Evolutionary conservation across 2,888 invertebrate genomes (phyloP).

Genomic region (Notodonta ziczac): DNA sequence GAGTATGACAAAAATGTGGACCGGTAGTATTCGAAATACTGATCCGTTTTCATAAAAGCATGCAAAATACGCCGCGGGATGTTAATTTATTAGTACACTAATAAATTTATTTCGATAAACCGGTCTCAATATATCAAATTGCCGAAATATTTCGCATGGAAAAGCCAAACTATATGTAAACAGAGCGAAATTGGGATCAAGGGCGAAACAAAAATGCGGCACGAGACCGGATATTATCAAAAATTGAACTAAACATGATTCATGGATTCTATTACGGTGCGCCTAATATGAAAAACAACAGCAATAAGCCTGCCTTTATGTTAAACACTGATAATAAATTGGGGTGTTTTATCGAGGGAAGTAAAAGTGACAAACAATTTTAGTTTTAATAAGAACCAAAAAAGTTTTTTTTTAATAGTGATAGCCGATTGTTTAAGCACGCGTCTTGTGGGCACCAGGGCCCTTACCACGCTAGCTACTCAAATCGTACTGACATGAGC

Average conservation of each 20-base stretch:
- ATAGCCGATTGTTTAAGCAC: no score
- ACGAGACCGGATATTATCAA: slow-evolving; percentile 22
- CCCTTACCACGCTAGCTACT: no score
- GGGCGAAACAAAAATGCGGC: slow-evolving; percentile 14
- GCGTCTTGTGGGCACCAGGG: no score
- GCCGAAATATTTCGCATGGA: background rate
- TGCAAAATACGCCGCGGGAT: background rate
- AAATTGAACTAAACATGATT: slow-evolving; percentile 39
- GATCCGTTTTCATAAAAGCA: background rate
- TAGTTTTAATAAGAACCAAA: no score
- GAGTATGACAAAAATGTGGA: no score
- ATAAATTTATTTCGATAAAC: background rate
- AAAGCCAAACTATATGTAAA: slow-evolving; percentile 33
- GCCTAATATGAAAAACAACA: slow-evolving; percentile 25
- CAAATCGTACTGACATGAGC: no score
- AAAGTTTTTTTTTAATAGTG: no score
- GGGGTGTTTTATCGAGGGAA: no score
- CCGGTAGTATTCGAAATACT: background rate
- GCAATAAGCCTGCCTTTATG: slow-evolving; percentile 21
- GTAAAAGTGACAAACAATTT: no score
- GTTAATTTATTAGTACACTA: slow-evolving; percentile 3
- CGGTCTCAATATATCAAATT: slow-evolving; percentile 3
- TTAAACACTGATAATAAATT: background rate
- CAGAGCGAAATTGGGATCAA: slow-evolving; percentile 25
- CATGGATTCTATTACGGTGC: slow-evolving; percentile 28